Base-by-base conservation (phyloP, 2,113 vertebrate genomes). In the Pantherophis guttatus region DNA sequence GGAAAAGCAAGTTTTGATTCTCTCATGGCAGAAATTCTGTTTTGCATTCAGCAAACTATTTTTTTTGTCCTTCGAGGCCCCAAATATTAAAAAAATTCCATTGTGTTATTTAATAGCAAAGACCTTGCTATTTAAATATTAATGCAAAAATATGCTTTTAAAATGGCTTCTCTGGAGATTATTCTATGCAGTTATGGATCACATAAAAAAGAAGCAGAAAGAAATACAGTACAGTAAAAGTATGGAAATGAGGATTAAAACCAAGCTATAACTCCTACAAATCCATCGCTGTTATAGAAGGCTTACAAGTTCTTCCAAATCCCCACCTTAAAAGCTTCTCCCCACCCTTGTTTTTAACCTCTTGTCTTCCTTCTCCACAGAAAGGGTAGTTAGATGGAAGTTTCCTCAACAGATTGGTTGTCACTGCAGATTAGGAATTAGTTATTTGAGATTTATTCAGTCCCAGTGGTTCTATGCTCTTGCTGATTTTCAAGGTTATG, bases 401-500 rank as follows among this genome's bases (percentile, higher is more conserved):
- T 3, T 0, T 24, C 48, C 44, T 75, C 17, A 85, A 29, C 29
- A 0, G 0, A 0, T 6, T 15, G 55, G 65, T 29, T 29, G 93
- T 50, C 53, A 55, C 57, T 65, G 65, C 17, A 11, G 0, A 39
- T 81, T 90, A 91, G 39, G 3, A 44, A 91, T 3, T 24, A 13
- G 39, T 33, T 21, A 58, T 33, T 0, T 29, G 65, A 52, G 12
- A 19, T 86, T 5, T 86, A 17, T n/a, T 85, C 44, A 9, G 23
- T 5, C 44, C 0, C 10, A 8, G 5, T 48, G 58, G 26, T 21
- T 24, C 53, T 24, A 86, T 11, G 23, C 17, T 9, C 57, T 50
- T 59, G 24, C 44, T 26, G n/a, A 26, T 55, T 59, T 87, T 62
- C 85, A 62, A 23, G 26, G 26, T 23, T 13, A 55, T n/a, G 44